Percentiles rank a stretch among this genome's conserved stretches.
Evolutionary conservation across 2,797 vertebrate genomes (phyloP).

Genomic region (Spinibarbus caldwelli): DNA sequence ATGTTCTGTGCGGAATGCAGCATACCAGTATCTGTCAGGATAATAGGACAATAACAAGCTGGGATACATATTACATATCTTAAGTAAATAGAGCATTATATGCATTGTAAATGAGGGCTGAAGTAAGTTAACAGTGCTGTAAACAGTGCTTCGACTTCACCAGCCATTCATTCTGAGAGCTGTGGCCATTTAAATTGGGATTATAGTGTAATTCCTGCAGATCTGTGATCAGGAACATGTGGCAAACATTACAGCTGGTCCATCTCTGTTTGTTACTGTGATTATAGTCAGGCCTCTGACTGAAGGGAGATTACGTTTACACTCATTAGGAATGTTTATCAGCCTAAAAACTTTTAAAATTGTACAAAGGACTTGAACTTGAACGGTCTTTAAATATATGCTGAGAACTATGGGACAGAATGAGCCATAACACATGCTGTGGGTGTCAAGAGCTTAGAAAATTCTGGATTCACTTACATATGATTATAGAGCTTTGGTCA

Average conservation of each 20-base stretch:
- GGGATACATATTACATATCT: background rate
- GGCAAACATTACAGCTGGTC: slow-evolving; percentile 48
- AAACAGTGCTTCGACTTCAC: background rate
- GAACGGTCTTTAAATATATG: slow-evolving; percentile 36
- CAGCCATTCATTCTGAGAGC: background rate
- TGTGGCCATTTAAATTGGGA: background rate
- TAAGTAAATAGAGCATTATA: background rate
- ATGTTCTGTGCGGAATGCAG: no score
- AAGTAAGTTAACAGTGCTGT: background rate
- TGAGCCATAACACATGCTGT: background rate
- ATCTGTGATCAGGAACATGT: slow-evolving; percentile 42
- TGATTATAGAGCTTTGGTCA: background rate
- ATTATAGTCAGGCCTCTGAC: slow-evolving; percentile 33
- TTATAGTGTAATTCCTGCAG: slow-evolving; percentile 17
- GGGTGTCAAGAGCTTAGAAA: background rate
- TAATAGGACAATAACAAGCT: background rate
- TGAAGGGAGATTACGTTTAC: slow-evolving; percentile 20
- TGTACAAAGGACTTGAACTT: slow-evolving; percentile 2
- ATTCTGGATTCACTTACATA: background rate
- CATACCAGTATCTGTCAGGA: no score
- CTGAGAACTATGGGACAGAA: background rate
- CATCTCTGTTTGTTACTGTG: slow-evolving; percentile 32
- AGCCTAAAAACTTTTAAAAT: slow-evolving; percentile 23
- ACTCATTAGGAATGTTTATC: slow-evolving; percentile 30
- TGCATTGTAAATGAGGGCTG: background rate